These are phyloP conservation scores for Anarhynchus alexandrinus DNA, from an alignment of 2,113 vertebrate genomes.

Conservation along the genomic window DNA sequence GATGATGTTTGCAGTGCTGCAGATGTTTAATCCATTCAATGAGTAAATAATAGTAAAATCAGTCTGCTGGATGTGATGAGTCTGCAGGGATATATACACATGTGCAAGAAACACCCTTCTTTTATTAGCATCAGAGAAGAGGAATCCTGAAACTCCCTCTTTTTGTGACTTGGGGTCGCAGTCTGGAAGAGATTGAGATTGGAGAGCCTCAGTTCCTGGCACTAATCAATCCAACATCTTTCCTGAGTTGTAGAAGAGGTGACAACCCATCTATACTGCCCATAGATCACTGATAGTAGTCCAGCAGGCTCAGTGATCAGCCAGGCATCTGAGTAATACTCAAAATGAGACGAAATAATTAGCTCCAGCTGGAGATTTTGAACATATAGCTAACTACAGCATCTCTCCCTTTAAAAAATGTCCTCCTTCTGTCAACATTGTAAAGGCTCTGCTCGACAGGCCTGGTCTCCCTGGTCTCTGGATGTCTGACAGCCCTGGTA, in stretches of 20 bases:
- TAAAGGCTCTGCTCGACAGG: neutral
- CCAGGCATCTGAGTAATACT: conserved; percentile 18
- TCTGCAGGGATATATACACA: neutral
- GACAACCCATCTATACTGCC: conserved; percentile 8
- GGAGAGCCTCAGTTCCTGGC: neutral
- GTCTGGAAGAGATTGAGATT: conserved; percentile 34
- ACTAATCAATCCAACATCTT: conserved; percentile 7
- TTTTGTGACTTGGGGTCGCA: neutral
- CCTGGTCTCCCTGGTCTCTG: neutral
- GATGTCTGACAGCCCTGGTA: neutral
- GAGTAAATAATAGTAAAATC: neutral
- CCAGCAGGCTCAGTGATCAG: neutral
- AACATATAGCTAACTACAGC: neutral
- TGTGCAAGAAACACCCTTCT: conserved; percentile 11
- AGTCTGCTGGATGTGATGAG: neutral
- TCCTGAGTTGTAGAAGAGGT: neutral
- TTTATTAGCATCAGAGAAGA: conserved; percentile 35
- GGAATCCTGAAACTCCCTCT: neutral
- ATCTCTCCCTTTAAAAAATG: neutral
- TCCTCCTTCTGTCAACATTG: neutral
- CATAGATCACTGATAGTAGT: neutral
- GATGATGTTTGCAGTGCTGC: neutral
- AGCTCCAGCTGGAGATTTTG: neutral
- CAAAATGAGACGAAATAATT: conserved; percentile 45
- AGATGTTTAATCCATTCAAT: neutral